A percentile compares a stretch with the other conserved stretches of the same genome.
Conservation (phyloP, 2,888 invertebrate species). For the Timandra comae region DNA sequence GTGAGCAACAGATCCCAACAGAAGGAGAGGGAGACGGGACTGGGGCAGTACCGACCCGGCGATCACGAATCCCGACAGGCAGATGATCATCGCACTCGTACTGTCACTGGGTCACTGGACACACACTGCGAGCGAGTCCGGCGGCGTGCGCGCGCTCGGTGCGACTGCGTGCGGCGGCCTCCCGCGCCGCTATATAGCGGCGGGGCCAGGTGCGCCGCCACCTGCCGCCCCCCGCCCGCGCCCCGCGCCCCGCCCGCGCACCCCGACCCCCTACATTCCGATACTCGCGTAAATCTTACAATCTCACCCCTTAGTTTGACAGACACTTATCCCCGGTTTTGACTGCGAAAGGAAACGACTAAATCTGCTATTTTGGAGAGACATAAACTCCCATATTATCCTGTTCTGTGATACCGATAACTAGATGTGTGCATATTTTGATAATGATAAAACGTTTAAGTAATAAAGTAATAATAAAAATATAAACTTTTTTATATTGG, state of each 20-base stretch:
- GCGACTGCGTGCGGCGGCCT: background rate
- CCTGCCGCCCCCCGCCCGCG: background rate
- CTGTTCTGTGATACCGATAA: no score
- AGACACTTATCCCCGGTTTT: no score
- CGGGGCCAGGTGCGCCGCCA: slow-evolving; percentile 4
- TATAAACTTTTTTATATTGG: no score
- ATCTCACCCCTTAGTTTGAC: no score
- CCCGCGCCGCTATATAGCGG: slow-evolving; percentile 1
- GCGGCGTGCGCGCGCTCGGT: slow-evolving; percentile 1
- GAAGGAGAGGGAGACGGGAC: no score
- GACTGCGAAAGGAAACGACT: no score
- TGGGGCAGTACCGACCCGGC: slow-evolving; percentile 53
- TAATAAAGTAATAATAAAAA: no score
- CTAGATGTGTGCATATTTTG: no score
- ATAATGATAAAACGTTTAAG: no score
- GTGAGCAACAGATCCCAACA: background rate
- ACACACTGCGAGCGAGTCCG: slow-evolving; percentile 1
- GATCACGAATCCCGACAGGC: slow-evolving; percentile 71
- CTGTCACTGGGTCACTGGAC: background rate
- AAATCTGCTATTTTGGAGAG: no score
- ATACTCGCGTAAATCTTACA: no score
- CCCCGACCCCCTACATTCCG: background rate
- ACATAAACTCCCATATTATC: no score
- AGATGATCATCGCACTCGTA: slow-evolving; percentile 63
- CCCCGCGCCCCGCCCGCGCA: slow-evolving; percentile 1